Conservation (phyloP, 2,888 invertebrate genomes). For the Drosophila incognita region DNA sequence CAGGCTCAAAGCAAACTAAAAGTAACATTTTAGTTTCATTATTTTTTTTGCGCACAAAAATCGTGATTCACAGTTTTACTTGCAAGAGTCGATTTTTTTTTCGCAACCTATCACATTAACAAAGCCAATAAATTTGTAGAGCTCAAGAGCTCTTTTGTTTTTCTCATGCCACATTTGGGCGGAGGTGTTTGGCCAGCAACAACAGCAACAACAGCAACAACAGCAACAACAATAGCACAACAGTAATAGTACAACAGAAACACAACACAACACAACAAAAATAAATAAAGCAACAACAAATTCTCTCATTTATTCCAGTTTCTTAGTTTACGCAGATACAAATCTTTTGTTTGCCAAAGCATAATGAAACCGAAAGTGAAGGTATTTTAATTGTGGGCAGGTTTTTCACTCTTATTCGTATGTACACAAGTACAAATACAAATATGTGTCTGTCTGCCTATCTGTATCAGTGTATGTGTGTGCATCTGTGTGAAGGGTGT, state of each 20-base stretch:
- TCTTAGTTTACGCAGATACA: conserved; percentile 59
- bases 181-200: conserved; percentile 59
- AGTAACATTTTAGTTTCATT: conserved; percentile 36
- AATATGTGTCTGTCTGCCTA: not conserved
- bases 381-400: conserved; percentile 70
- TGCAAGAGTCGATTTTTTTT: conserved; percentile 23
- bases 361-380: conserved; percentile 71
- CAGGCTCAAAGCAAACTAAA: conserved; percentile 12
- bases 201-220: not conserved
- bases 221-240: conserved; percentile 7
- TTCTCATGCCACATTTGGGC: conserved; percentile 63
- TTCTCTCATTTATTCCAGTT: conserved; percentile 64
- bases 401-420: conserved; percentile 49
- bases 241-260: not conserved
- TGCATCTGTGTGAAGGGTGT: conserved; percentile 6
- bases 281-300: conserved; percentile 54
- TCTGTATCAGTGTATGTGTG: not conserved
- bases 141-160: conserved; percentile 58
- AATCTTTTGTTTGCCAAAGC: conserved; percentile 64
- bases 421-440: conserved; percentile 2
- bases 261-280: conserved; percentile 9
- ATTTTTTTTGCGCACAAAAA: conserved; percentile 63
- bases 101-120: conserved; percentile 56
- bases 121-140: conserved; percentile 62
- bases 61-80: conserved; percentile 68